phyloP scores from a whole-genome alignment of 2,888 invertebrate genomes.

The Lottia gigantea region DNA sequence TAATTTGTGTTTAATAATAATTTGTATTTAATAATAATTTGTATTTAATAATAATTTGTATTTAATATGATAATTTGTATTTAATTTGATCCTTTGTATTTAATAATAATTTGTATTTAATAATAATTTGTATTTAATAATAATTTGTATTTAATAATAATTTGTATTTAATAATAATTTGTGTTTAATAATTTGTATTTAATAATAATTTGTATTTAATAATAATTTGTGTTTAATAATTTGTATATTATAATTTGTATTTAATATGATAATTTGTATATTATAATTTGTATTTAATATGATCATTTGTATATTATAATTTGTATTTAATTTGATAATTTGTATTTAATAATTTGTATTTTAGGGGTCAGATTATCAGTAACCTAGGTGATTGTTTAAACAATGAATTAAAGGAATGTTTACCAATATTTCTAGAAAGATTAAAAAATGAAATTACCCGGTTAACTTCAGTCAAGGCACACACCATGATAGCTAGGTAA shows the following conservation, averaged over 20 bases:
- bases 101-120: neutral
- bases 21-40: too few relatives aligned
- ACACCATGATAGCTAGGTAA: conserved; percentile 89
- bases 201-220: too few relatives aligned
- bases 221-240: too few relatives aligned
- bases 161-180: too few relatives aligned
- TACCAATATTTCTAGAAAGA: conserved; percentile 95
- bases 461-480: conserved; percentile 93
- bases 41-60: neutral
- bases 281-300: neutral
- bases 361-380: conserved; percentile 86
- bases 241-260: neutral
- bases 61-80: neutral
- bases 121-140: neutral
- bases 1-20: too few relatives aligned
- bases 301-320: too few relatives aligned
- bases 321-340: too few relatives aligned
- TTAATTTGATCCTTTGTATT: too few relatives aligned
- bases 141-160: too few relatives aligned
- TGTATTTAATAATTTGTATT: conserved; percentile 19
- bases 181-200: too few relatives aligned
- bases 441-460: conserved; percentile 97
- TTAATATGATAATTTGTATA: neutral
- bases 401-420: conserved; percentile 81
- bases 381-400: conserved; percentile 88